phyloP scores from a whole-genome alignment of 2,113 vertebrate species.

The Scatophagus argus region DNA sequence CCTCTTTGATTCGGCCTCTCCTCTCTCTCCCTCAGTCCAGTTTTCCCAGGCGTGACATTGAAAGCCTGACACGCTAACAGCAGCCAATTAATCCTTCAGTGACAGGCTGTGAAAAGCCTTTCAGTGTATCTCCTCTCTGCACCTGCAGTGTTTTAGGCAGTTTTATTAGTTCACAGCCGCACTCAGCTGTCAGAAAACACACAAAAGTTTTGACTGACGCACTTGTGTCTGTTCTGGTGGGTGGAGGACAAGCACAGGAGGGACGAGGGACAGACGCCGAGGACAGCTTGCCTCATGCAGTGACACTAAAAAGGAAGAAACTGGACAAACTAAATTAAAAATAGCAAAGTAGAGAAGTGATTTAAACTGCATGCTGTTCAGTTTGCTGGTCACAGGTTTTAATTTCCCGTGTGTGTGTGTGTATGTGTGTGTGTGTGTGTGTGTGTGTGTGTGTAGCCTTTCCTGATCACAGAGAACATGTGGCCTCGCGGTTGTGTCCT shows the following conservation, averaged over 20 bases:
- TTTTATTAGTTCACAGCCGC: not conserved
- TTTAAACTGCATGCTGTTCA: not conserved
- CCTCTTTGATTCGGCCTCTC: not conserved
- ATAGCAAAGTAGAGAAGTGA: too few relatives aligned
- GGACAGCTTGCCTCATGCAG: not conserved
- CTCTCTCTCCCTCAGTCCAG: not conserved
- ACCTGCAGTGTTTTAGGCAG: slow-evolving; percentile 2
- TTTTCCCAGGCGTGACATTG: not conserved
- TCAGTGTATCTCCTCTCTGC: not conserved
- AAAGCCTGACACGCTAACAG: not conserved
- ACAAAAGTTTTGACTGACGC: not conserved
- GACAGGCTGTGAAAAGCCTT: not conserved
- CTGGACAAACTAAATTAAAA: too few relatives aligned
- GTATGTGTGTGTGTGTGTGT: not conserved
- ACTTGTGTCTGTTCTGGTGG: not conserved
- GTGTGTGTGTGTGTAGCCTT: slow-evolving; percentile 48
- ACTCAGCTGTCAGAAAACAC: not conserved
- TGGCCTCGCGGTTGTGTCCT: slow-evolving; percentile 66
- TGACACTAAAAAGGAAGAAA: too few relatives aligned
- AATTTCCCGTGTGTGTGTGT: not conserved
- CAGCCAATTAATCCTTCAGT: not conserved
- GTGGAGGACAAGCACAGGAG: not conserved
- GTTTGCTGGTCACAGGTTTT: not conserved
- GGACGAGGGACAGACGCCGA: too few relatives aligned
- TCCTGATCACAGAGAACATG: slow-evolving; percentile 79